Conservation (phyloP, 2,113 vertebrate genomes). For the Pogona vitticeps region DNA sequence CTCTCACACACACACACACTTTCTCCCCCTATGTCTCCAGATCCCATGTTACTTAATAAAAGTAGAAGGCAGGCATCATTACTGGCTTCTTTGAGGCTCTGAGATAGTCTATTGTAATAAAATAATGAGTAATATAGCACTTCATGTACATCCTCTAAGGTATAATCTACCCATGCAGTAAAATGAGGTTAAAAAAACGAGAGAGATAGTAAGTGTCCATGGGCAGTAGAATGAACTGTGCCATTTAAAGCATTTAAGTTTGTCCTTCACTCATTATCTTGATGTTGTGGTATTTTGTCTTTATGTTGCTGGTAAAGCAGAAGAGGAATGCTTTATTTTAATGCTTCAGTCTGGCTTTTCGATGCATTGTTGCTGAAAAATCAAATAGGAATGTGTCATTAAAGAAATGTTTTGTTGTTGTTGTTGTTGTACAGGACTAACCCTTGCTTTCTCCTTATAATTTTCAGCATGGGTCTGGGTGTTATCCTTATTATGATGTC, state of each 20-base stretch:
- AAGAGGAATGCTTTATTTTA: background rate
- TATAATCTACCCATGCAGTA: background rate
- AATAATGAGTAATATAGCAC: background rate
- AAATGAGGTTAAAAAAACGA: background rate
- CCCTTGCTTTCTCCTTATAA: background rate
- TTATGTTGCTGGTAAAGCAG: too few relatives aligned
- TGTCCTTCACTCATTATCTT: background rate
- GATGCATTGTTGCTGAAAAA: background rate
- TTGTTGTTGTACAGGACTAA: background rate
- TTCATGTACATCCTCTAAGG: background rate
- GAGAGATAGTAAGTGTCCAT: too few relatives aligned
- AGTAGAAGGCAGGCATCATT: background rate
- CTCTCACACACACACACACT: too few relatives aligned
- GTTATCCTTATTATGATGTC: background rate
- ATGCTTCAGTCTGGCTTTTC: background rate
- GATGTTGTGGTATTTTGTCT: background rate
- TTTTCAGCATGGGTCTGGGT: background rate
- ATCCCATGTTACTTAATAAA: background rate
- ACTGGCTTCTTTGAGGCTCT: background rate
- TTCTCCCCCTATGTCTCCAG: too few relatives aligned
- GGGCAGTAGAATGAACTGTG: background rate
- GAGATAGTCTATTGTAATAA: too few relatives aligned
- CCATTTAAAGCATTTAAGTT: too few relatives aligned
- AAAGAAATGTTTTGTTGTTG: background rate
- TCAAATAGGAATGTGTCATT: background rate